Conservation (phyloP, 1,140 invertebrate species). For the Heliconius himera region DNA sequence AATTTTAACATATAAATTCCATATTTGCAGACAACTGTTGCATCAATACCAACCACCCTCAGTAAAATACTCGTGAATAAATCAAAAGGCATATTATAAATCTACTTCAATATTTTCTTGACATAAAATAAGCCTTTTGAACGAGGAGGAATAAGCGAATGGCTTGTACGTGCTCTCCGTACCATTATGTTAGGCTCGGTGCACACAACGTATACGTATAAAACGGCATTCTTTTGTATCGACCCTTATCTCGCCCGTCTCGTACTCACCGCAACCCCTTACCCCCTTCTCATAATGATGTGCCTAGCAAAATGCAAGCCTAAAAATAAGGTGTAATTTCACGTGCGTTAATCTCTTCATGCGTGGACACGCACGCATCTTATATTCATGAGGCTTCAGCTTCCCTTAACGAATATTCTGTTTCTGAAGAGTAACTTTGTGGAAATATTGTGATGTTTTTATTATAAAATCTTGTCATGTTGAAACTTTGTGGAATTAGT, state of each 20-base stretch:
- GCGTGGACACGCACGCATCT: constrained; percentile 39
- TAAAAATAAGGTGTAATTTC: constrained; percentile 64
- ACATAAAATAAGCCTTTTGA: constrained; percentile 48
- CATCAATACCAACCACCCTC: constrained; percentile 28
- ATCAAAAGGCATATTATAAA: constrained; percentile 49
- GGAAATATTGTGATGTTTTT: constrained; percentile 3
- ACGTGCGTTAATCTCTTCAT: constrained; percentile 34
- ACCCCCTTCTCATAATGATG: constrained; percentile 71
- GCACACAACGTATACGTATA: constrained; percentile 48
- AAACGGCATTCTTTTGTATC: constrained; percentile 49
- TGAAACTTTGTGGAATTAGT: too few species aligned
- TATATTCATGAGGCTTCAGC: constrained; percentile 15
- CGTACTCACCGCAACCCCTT: constrained; percentile 55
- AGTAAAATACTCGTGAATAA: constrained; percentile 34
- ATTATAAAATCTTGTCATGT: neutral
- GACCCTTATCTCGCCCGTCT: constrained; percentile 54
- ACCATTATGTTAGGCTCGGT: constrained; percentile 47
- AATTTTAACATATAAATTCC: constrained; percentile 1
- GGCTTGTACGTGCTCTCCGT: constrained; percentile 48
- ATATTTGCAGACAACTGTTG: constrained; percentile 32
- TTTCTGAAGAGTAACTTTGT: constrained; percentile 3
- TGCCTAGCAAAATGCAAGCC: constrained; percentile 70
- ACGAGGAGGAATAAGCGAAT: constrained; percentile 48
- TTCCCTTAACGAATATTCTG: neutral
- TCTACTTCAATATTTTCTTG: constrained; percentile 47